Evolutionary conservation across 2,888 invertebrate species (phyloP), one percentile per base, ranked within the genome.

Genomic region (Erynnis tages): DNA sequence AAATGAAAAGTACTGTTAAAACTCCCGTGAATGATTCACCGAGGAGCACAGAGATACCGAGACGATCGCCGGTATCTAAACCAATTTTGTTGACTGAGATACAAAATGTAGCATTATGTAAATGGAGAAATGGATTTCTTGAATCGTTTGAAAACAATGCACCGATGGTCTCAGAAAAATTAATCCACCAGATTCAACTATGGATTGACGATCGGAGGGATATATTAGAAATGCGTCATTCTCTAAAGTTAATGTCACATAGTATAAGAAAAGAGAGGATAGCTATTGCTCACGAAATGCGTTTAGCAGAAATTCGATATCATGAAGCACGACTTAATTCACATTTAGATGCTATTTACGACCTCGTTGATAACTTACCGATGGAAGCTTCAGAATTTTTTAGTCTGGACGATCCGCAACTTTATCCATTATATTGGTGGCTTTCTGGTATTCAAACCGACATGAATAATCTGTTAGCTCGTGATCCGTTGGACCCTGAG

Each of bases 41-140:
- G 11, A 63, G 50, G 14, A 25, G n/a, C 19, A n/a, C 17, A 14
- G 1, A 13, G 5, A 4, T 25, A 11, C 17, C 32, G n/a, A 21
- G 17, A 11, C 8, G 8, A 10, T 16, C 17, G 10, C 17, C 44
- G 44, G 11, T 48, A 55, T 41, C 55, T 37, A 54, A 75, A 77
- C 71, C 69, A 1, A 69, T 85, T 53, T 67, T 80, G 10, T 73
- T 80, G 67, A 80, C 81, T 1, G 73, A 78, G 56, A 62, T 82
- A 7, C 79, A 86, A 62, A 71, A 73, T 60, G 2, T 66, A 25
- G 70, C 79, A 8, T 61, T 87, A 17, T 54, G 54, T 45, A 83
- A 84, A 54, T 85, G 82, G 82, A 73, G 67, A 53, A 81, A 83
- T 55, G 82, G 81, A 17, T 86, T 85, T 47, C 66, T 88, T 2